phyloP scores from a whole-genome alignment of 2,888 invertebrate genomes.

The Parnassius smintheus region DNA sequence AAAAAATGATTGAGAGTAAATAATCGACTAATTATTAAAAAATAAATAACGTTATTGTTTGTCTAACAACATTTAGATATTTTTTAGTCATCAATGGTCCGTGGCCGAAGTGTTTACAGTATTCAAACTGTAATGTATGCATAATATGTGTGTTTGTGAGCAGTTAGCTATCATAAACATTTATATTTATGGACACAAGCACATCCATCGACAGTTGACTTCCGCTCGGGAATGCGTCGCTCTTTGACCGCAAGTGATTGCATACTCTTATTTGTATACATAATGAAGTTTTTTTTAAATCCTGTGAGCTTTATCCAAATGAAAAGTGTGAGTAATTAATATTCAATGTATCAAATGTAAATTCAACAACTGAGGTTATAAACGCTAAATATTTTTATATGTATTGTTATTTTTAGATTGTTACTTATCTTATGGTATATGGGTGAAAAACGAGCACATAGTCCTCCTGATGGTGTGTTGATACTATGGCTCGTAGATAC shows the following conservation, averaged over 20 bases:
- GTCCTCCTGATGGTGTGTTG: too few relatives aligned
- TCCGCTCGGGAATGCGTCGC: conserved; percentile 49
- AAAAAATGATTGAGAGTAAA: too few relatives aligned
- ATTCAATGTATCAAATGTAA: conserved; percentile 2
- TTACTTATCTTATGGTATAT: too few relatives aligned
- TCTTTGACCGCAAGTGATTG: conserved; percentile 46
- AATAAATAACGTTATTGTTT: too few relatives aligned
- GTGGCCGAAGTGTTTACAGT: conserved; percentile 23
- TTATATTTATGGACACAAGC: conserved; percentile 38
- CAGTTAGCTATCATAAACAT: conserved; percentile 30
- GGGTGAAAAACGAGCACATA: too few relatives aligned
- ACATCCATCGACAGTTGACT: conserved; percentile 44
- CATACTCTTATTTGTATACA: conserved; percentile 20
- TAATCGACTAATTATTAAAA: too few relatives aligned
- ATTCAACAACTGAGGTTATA: neutral
- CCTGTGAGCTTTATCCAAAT: conserved; percentile 34
- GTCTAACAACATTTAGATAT: too few relatives aligned
- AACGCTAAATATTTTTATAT: too few relatives aligned
- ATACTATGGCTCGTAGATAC: too few relatives aligned
- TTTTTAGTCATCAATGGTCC: neutral
- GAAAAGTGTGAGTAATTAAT: conserved; percentile 12
- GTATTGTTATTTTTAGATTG: too few relatives aligned
- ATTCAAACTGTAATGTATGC: conserved; percentile 24
- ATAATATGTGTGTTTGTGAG: conserved; percentile 21
- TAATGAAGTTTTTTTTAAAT: conserved; percentile 16